These are phyloP conservation scores for Pollenia angustigena DNA, from an alignment of 2,888 invertebrate genomes.

Conservation along the genomic window DNA sequence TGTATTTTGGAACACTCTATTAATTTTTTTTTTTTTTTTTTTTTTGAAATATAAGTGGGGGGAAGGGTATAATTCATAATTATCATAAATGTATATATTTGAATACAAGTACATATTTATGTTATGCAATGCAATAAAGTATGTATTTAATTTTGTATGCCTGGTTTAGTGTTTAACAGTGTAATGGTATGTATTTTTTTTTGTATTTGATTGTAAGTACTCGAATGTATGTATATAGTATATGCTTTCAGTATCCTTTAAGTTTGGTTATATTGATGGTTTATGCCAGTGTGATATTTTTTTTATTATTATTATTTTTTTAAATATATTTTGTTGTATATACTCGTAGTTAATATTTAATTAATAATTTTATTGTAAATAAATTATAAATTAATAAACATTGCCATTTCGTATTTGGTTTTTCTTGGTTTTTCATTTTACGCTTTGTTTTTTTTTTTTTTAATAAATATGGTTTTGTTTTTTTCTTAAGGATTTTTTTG, in stretches of 20 bases:
- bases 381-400: conserved; percentile 71
- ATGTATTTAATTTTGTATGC: conserved; percentile 30
- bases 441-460: not conserved
- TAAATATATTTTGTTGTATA: conserved; percentile 47
- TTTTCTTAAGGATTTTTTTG: conserved; percentile 16
- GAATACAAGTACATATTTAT: conserved; percentile 58
- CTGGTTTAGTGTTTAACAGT: not conserved
- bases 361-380: conserved; percentile 58
- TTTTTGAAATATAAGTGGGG: conserved; percentile 37
- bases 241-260: not conserved
- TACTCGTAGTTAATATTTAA: conserved; percentile 58
- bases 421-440: conserved; percentile 8
- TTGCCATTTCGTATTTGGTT: conserved; percentile 60
- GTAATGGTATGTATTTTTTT: not conserved
- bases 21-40: conserved; percentile 15
- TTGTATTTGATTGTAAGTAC: conserved; percentile 34
- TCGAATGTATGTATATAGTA: not conserved
- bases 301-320: conserved; percentile 7
- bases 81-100: conserved; percentile 67
- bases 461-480: conserved; percentile 7
- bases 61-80: conserved; percentile 63
- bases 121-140: conserved; percentile 42
- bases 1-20: conserved; percentile 61
- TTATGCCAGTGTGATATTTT: conserved; percentile 27
- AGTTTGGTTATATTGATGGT: not conserved